Evolutionary conservation across 2,113 vertebrate genomes (phyloP), one percentile per base, ranked within the genome.

Genomic region (Hymenochirus boettgeri): DNA sequence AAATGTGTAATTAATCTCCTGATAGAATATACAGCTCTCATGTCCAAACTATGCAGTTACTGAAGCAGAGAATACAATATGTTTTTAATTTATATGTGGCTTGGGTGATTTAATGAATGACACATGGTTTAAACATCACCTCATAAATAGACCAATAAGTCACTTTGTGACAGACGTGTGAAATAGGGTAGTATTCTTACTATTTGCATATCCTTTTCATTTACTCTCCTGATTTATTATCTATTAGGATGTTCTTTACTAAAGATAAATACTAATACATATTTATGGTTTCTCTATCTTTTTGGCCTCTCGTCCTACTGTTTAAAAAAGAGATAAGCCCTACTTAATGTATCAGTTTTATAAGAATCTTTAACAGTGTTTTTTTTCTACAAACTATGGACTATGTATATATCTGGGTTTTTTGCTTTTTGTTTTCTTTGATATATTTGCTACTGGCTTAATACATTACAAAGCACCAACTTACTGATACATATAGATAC

Each of bases 311-410:
- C 18, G 25, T 35, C 25, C 47, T 31, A 47, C 55, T 65, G 52
- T 65, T 45, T 56, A 56, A 56, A 26, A 56, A 39, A 26, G n/a
- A 65, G 62, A 65, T 65, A 65, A 65, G 52, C 24, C 37, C 62
- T 65, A 46, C 62, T 65, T 65, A 56, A 52, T 47, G 19, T 29
- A 52, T 22, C 46, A n/a, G 62, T 51, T 29, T 54, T 56, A 47
- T 56, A 52, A n/a, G 46, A 56, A 65, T 52, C 56, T 37, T 46
- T 46, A 31, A 47, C 39, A 56, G 26, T 56, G 56, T 46, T 53
- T 52, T 24, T n/a, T 19, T 52, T 56, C 47, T 53, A 37, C 46
- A 46, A 56, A 26, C 52, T 56, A 12, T 7, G n/a, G 26, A 31
- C 5, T 23, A 50, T 33, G 57, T 57, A 65, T 27, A 19, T 37